Evolutionary conservation across 2,797 vertebrate species (phyloP).

Genomic region (Phataginus tetradactyla): DNA sequence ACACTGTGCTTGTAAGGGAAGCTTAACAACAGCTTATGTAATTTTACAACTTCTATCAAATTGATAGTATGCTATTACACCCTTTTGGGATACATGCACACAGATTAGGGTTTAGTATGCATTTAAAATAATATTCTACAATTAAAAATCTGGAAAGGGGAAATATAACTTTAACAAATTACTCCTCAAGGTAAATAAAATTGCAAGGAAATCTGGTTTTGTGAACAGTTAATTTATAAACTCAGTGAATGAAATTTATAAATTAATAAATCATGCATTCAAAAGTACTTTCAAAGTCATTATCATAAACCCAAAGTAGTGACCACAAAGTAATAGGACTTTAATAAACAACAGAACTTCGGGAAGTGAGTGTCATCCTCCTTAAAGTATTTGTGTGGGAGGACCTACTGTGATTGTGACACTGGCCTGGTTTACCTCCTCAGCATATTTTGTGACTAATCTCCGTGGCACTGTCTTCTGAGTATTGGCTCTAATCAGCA

Average conservation of each 20-base stretch:
- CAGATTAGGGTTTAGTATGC: not conserved
- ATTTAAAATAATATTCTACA: not conserved
- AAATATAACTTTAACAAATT: not conserved
- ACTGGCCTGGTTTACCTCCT: not conserved
- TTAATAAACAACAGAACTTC: not conserved
- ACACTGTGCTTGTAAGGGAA: not conserved
- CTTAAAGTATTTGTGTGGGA: not conserved
- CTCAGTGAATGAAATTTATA: not conserved
- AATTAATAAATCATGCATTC: not conserved
- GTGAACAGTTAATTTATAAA: not conserved
- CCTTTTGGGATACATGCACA: not conserved
- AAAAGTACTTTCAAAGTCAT: not conserved
- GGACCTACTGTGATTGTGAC: not conserved
- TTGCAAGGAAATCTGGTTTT: not conserved
- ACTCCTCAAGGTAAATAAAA: slow-evolving; percentile 3
- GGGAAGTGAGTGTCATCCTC: not conserved
- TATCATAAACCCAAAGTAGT: not conserved
- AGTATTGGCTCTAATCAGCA: not conserved
- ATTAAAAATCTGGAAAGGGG: not conserved
- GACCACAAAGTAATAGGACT: not conserved
- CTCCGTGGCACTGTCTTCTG: not conserved
- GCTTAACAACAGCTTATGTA: not conserved
- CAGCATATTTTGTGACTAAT: not conserved
- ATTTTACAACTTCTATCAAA: not conserved
- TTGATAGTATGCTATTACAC: not conserved